These are phyloP conservation scores for Incurvaria masculella DNA, from an alignment of 2,888 invertebrate species.

Conservation along the genomic window DNA sequence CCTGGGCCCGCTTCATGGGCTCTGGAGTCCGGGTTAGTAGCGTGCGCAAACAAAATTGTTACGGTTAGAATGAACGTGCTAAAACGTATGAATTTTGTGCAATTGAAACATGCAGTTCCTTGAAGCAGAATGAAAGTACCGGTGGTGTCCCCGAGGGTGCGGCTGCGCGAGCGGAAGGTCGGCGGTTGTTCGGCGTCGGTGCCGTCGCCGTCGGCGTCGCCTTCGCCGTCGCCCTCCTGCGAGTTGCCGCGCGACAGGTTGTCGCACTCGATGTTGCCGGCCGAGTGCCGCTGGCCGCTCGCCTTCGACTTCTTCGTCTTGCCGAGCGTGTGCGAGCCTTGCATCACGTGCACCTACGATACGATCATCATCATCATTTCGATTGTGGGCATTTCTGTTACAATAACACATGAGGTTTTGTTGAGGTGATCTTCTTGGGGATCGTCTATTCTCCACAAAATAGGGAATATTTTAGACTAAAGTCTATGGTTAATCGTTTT, in stretches of 20 bases:
- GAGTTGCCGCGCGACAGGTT: slow-evolving; percentile 68
- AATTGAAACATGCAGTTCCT: no score
- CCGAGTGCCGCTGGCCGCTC: slow-evolving; percentile 74
- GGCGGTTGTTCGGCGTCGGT: slow-evolving; percentile 24
- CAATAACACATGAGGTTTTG: no score
- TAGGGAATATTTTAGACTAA: no score
- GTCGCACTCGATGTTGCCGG: slow-evolving; percentile 83
- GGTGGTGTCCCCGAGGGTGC: slow-evolving; percentile 84
- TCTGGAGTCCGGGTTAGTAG: slow-evolving; percentile 4
- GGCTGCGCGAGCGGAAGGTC: slow-evolving; percentile 79
- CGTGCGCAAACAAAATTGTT: background rate
- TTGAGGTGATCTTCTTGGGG: no score
- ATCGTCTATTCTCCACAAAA: no score
- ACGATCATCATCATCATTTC: no score
- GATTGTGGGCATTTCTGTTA: no score
- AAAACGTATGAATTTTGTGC: background rate
- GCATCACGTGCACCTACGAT: slow-evolving; percentile 60
- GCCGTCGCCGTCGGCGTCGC: slow-evolving; percentile 28
- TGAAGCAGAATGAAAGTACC: no score
- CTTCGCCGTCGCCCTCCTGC: slow-evolving; percentile 64
- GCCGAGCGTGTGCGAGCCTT: slow-evolving; percentile 78
- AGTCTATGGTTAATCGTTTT: no score
- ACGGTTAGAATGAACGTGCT: background rate
- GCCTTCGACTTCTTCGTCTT: slow-evolving; percentile 81
- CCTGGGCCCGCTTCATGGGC: slow-evolving; percentile 24